These are phyloP conservation scores for Plusia festucae DNA, from an alignment of 2,888 invertebrate genomes.

Conservation along the genomic window DNA sequence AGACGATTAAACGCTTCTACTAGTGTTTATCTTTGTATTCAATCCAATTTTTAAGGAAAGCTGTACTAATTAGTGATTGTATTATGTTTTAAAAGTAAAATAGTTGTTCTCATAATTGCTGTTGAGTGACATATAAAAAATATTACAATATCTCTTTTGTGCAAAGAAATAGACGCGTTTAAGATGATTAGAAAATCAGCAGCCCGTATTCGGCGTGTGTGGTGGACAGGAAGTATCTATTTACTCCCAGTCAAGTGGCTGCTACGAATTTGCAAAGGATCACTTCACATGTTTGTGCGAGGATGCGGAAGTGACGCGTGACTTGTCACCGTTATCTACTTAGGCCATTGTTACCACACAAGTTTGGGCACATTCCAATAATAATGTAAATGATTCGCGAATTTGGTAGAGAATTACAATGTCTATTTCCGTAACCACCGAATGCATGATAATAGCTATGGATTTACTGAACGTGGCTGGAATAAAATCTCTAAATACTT, in stretches of 20 bases:
- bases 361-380: slow-evolving; percentile 36
- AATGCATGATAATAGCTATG: slow-evolving; percentile 25
- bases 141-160: too few relatives aligned
- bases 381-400: slow-evolving; percentile 22
- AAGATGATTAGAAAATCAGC: background rate
- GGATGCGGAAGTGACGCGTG: slow-evolving; percentile 44
- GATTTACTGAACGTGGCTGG: slow-evolving; percentile 33
- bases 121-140: too few relatives aligned
- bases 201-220: background rate
- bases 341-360: slow-evolving; percentile 11
- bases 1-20: too few relatives aligned
- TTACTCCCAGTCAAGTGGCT: slow-evolving; percentile 29
- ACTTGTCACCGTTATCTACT: slow-evolving; percentile 12
- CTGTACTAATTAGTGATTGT: too few relatives aligned
- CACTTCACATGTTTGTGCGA: slow-evolving; percentile 41
- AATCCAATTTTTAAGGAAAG: too few relatives aligned
- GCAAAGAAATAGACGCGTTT: too few relatives aligned
- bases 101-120: too few relatives aligned
- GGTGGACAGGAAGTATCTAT: slow-evolving; percentile 27
- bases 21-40: too few relatives aligned
- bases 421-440: slow-evolving; percentile 32
- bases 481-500: slow-evolving; percentile 11
- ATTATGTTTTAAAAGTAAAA: too few relatives aligned
- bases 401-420: slow-evolving; percentile 39
- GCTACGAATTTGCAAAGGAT: slow-evolving; percentile 44